A percentile compares a stretch with the other conserved stretches of the same genome.
These are phyloP conservation scores for Ganaspis brasiliensis DNA, from an alignment of 2,888 invertebrate species.

Conservation along the genomic window DNA sequence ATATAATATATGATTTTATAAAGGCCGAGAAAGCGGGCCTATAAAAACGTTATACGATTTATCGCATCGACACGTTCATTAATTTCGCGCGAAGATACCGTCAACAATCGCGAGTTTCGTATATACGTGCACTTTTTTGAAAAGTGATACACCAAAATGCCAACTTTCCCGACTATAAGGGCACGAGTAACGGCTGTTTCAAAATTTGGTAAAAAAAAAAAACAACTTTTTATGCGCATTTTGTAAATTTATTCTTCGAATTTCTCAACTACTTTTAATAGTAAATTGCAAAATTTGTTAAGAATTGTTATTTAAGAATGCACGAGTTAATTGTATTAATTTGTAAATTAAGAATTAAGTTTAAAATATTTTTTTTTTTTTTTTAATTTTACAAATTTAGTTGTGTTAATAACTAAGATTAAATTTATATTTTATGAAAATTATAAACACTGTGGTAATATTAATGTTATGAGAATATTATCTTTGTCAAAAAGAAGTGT, in stretches of 20 bases:
- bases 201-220: not conserved
- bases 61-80: conserved; percentile 36
- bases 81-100: conserved; percentile 22
- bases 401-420: too few species aligned
- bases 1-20: conserved; percentile 69
- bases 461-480: too few species aligned
- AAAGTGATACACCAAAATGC: conserved; percentile 28
- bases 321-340: too few species aligned
- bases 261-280: not conserved
- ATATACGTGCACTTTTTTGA: conserved; percentile 31
- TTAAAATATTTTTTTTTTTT: not conserved
- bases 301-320: too few species aligned
- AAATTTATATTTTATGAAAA: too few species aligned
- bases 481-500: too few species aligned
- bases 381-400: too few species aligned
- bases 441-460: too few species aligned
- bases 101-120: conserved; percentile 34
- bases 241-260: not conserved
- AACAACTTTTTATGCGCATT: conserved; percentile 2
- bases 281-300: too few species aligned
- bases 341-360: not conserved
- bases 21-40: conserved; percentile 56
- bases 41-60: conserved; percentile 56
- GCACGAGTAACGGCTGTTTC: conserved; percentile 21
- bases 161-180: conserved; percentile 30